phyloP scores from a whole-genome alignment of 2,113 vertebrate genomes.

The Macaca fascicularis region T2T-MFA8v1.1 NC_088375.1:99047001-99047500 shows the following conservation, averaged over 20 bases:
- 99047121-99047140: neutral
- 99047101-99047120: neutral
- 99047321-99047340: neutral
- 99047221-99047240: neutral
- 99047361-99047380: neutral
- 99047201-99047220: neutral
- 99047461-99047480: neutral
- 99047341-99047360: neutral
- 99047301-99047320: neutral
- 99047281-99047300: neutral
- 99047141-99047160: neutral
- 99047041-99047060: constrained; percentile 6
- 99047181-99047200: neutral
- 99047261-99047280: neutral
- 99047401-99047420: neutral
- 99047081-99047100: neutral
- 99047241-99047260: neutral
- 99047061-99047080: neutral
- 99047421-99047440: neutral
- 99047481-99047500: neutral
- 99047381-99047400: neutral
- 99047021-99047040: neutral
- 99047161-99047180: neutral
- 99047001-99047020: neutral
- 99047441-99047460: neutral